phyloP scores from a whole-genome alignment of 2,113 vertebrate species.

The Sphaerodactylus townsendi region DNA sequence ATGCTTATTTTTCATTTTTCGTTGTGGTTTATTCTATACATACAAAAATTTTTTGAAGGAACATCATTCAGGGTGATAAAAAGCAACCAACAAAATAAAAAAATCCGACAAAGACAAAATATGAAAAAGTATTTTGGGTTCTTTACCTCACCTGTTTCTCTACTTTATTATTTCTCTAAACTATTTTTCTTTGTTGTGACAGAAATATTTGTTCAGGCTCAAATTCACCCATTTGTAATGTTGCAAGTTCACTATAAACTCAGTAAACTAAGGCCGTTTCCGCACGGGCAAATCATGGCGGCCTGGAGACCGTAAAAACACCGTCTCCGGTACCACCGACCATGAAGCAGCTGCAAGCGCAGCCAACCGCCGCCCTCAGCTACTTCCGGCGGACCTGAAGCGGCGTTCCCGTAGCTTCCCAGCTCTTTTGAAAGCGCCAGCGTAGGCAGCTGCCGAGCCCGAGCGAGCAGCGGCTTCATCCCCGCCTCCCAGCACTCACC shows the following conservation, averaged over 20 bases:
- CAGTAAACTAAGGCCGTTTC: neutral
- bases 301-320: too few species aligned
- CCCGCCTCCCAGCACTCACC: too few species aligned
- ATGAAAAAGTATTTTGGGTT: slow-evolving; percentile 15
- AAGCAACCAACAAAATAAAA: slow-evolving; percentile 16
- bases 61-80: neutral
- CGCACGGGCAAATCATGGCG: too few species aligned
- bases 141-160: neutral
- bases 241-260: neutral
- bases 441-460: too few species aligned
- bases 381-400: too few species aligned
- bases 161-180: neutral
- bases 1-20: too few species aligned
- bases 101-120: neutral
- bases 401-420: too few species aligned
- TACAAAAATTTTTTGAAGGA: neutral
- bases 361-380: too few species aligned
- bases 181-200: neutral
- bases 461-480: too few species aligned
- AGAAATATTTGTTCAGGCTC: slow-evolving; percentile 1
- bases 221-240: neutral
- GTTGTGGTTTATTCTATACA: neutral
- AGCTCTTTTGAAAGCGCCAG: too few species aligned
- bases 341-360: too few species aligned
- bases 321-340: too few species aligned